These are phyloP conservation scores for Anticlea derivata DNA, from an alignment of 2,888 invertebrate genomes.

Conservation along the genomic window DNA sequence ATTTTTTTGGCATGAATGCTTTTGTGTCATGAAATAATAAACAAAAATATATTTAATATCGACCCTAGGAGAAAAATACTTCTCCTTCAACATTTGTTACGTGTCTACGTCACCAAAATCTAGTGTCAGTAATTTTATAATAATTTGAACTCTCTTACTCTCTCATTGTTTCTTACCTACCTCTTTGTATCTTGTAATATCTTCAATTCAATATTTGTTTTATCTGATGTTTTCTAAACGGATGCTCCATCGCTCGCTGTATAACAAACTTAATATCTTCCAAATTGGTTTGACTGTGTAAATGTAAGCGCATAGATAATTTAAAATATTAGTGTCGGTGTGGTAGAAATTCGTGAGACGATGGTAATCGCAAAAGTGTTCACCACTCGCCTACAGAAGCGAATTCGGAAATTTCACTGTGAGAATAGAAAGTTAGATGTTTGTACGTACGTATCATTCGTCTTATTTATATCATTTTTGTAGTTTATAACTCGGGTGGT, in stretches of 20 bases:
- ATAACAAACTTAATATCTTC: conserved; percentile 25
- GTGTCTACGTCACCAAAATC: no score
- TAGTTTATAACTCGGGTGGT: conserved; percentile 27
- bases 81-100: no score
- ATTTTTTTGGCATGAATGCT: no score
- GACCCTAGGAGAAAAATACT: no score
- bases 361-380: conserved; percentile 45
- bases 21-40: no score
- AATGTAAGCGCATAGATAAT: conserved; percentile 40
- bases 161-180: no score
- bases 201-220: neutral
- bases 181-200: no score
- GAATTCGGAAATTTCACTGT: conserved; percentile 37
- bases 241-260: neutral
- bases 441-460: conserved; percentile 19
- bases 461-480: conserved; percentile 31
- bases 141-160: no score
- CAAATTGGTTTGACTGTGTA: conserved; percentile 47
- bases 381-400: conserved; percentile 23
- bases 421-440: conserved; percentile 29
- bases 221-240: neutral
- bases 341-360: conserved; percentile 56
- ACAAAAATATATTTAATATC: no score
- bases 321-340: conserved; percentile 43
- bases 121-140: no score